Percentiles rank a stretch among this genome's conserved stretches.
Evolutionary conservation across 2,113 vertebrate genomes (phyloP).

Genomic region (Triplophysa tibetana): DNA sequence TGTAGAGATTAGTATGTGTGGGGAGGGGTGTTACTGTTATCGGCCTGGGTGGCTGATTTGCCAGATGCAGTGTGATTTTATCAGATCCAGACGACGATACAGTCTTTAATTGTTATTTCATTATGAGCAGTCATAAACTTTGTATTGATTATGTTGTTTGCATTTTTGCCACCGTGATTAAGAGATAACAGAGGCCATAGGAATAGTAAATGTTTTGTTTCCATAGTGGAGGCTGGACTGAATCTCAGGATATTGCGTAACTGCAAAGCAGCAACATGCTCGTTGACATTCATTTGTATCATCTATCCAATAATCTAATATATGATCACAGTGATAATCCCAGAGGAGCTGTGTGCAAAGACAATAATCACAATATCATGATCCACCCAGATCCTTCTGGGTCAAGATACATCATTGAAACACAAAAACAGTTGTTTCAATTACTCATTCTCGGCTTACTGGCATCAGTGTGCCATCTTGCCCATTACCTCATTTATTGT

Average conservation of each 20-base stretch:
- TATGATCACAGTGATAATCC: slow-evolving; percentile 12
- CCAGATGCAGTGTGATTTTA: neutral
- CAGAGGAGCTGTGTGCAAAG: slow-evolving; percentile 29
- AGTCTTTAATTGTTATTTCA: neutral
- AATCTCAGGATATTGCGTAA: slow-evolving; percentile 43
- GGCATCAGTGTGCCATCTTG: neutral
- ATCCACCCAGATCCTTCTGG: neutral
- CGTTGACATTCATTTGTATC: slow-evolving; percentile 29
- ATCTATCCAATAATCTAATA: slow-evolving; percentile 35
- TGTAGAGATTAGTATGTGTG: neutral
- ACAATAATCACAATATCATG: slow-evolving; percentile 3
- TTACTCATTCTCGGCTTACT: neutral
- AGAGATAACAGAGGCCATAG: slow-evolving; percentile 15
- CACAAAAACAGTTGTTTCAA: neutral
- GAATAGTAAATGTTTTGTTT: neutral
- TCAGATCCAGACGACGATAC: neutral
- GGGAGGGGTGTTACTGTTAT: neutral
- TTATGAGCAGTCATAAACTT: neutral
- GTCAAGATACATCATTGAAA: neutral
- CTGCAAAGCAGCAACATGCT: slow-evolving; percentile 29
- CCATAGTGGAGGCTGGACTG: neutral
- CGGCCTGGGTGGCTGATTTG: neutral
- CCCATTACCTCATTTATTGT: slow-evolving; percentile 2
- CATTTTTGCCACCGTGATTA: slow-evolving; percentile 25
- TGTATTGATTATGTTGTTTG: slow-evolving; percentile 12